Evolutionary conservation across 2,888 invertebrate species (phyloP).

Genomic region (Physocephala rufipes): DNA sequence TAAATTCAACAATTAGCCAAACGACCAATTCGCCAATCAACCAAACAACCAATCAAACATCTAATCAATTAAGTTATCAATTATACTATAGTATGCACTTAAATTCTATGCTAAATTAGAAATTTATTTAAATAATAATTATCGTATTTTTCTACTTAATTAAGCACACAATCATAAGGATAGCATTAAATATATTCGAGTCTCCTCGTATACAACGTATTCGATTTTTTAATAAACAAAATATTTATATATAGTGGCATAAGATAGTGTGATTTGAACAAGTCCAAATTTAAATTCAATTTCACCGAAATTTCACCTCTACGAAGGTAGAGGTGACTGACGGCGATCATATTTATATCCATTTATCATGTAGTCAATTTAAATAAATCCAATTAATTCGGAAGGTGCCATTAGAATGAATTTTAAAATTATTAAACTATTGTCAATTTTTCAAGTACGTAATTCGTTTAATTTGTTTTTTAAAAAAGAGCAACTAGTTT

Average conservation of each 20-base stretch:
- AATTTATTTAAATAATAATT: constrained; percentile 16
- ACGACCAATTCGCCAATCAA: background rate
- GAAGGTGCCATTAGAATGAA: constrained; percentile 32
- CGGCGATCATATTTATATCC: background rate
- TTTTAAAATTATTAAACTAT: constrained; percentile 21
- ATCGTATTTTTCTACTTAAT: constrained; percentile 8
- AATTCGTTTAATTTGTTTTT: background rate
- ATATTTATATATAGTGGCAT: too few relatives aligned
- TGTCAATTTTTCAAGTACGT: constrained; percentile 19
- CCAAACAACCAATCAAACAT: background rate
- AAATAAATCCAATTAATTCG: constrained; percentile 24
- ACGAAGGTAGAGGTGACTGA: background rate
- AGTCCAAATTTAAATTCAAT: constrained; percentile 18
- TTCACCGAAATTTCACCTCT: background rate
- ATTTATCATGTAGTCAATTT: constrained; percentile 22
- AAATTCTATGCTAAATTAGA: constrained; percentile 17
- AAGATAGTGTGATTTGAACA: constrained; percentile 31
- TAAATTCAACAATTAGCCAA: too few relatives aligned
- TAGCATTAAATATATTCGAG: constrained; percentile 24
- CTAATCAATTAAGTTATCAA: background rate
- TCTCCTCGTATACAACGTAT: constrained; percentile 18
- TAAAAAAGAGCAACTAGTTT: background rate
- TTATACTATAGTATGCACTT: constrained; percentile 2
- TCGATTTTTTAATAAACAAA: constrained; percentile 23
- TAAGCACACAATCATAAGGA: constrained; percentile 23